phyloP scores from a whole-genome alignment of 2,797 vertebrate species.

The Notolabrus celidotus region DNA sequence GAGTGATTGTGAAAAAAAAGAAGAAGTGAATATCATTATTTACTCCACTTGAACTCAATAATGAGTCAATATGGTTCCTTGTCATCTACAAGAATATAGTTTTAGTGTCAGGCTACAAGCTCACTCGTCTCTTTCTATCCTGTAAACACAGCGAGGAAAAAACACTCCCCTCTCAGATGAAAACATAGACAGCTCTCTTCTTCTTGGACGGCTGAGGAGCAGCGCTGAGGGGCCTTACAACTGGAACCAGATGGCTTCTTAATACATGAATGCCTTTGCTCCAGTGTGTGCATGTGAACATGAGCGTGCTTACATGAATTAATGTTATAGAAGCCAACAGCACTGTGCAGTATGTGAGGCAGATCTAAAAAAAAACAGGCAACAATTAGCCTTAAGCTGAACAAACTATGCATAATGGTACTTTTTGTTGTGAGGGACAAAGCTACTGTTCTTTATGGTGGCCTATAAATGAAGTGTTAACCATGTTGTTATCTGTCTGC shows the following conservation, averaged over 20 bases:
- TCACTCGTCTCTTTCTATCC: conserved; percentile 45
- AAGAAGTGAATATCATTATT: conserved; percentile 19
- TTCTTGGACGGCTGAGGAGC: conserved; percentile 77
- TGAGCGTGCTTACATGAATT: conserved; percentile 45
- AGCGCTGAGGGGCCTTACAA: conserved; percentile 78
- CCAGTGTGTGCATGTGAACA: conserved; percentile 53
- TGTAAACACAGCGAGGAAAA: conserved; percentile 65
- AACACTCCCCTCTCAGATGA: conserved; percentile 70
- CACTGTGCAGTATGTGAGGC: conserved; percentile 21
- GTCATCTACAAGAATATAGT: conserved; percentile 24
- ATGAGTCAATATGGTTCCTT: conserved; percentile 10
- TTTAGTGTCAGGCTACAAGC: conserved; percentile 43
- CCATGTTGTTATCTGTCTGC: conserved; percentile 36
- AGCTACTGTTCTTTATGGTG: conserved; percentile 19
- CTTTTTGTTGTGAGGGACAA: conserved; percentile 17
- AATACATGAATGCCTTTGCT: conserved; percentile 74
- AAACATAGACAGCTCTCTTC: conserved; percentile 79
- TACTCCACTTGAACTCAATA: conserved; percentile 24
- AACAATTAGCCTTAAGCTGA: conserved; percentile 42
- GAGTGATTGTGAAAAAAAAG: conserved; percentile 18
- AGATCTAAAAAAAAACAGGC: conserved; percentile 36
- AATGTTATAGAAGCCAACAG: conserved; percentile 34
- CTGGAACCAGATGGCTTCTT: conserved; percentile 87
- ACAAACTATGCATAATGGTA: conserved; percentile 17
- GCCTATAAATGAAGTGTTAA: conserved; percentile 42